Evolutionary conservation across 2,113 vertebrate genomes (phyloP).

Genomic region (Rhizomys pruinosus): DNA sequence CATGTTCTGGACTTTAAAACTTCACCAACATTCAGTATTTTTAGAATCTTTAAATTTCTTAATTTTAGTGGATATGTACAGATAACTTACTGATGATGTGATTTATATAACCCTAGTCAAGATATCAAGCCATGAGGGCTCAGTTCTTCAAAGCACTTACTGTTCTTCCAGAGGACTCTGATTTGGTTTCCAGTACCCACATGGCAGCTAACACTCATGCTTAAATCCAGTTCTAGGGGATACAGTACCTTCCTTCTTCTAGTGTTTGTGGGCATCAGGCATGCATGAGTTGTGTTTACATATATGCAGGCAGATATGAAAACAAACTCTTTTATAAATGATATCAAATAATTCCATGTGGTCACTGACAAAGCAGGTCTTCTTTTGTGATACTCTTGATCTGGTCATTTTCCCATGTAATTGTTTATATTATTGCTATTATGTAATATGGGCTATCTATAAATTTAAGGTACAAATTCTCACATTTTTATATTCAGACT

Average conservation of each 20-base stretch:
- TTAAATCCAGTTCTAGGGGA: too few relatives aligned
- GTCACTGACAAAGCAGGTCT: not conserved
- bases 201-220: too few relatives aligned
- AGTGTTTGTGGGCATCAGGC: too few relatives aligned
- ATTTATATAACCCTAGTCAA: not conserved
- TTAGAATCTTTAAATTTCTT: not conserved
- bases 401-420: not conserved
- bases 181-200: too few relatives aligned
- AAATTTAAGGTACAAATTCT: not conserved
- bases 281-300: too few relatives aligned
- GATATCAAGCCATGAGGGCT: not conserved
- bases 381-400: not conserved
- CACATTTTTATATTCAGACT: not conserved
- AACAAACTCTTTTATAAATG: too few relatives aligned
- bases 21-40: not conserved
- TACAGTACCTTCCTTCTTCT: too few relatives aligned
- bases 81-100: not conserved
- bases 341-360: not conserved
- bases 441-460: not conserved
- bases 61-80: not conserved
- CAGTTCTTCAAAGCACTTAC: too few relatives aligned
- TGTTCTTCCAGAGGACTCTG: too few relatives aligned
- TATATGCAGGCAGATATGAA: too few relatives aligned
- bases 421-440: not conserved
- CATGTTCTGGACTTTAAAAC: not conserved